Evolutionary conservation across 2,113 vertebrate genomes (phyloP).

Genomic region (Paratilapia polleni): DNA sequence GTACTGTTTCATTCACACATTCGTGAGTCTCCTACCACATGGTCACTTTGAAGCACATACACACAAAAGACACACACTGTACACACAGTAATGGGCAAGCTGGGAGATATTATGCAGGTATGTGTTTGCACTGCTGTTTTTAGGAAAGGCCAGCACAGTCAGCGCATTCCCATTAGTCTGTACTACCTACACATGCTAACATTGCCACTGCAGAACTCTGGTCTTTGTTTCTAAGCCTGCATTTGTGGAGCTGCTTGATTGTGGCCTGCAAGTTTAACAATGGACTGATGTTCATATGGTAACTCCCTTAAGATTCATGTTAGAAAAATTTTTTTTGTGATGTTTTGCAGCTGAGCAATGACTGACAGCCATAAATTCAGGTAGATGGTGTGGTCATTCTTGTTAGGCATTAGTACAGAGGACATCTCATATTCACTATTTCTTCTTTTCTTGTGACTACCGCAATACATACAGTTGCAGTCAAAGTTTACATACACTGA

Average conservation of each 20-base stretch:
- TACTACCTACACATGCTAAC: slow-evolving; percentile 12
- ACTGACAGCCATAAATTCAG: not conserved
- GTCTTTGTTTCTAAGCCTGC: not conserved
- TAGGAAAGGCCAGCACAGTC: slow-evolving; percentile 12
- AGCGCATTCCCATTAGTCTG: slow-evolving; percentile 31
- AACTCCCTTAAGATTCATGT: not conserved
- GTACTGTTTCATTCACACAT: slow-evolving; percentile 16
- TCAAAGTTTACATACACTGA: not conserved
- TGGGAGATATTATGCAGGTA: slow-evolving; percentile 16
- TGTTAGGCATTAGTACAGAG: not conserved
- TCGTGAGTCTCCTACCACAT: slow-evolving; percentile 2
- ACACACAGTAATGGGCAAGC: not conserved
- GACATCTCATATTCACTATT: not conserved
- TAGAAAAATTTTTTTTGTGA: not conserved
- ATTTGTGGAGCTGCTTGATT: not conserved
- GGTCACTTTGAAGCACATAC: not conserved
- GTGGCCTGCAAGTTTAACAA: not conserved
- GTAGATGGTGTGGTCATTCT: not conserved
- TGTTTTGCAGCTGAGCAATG: not conserved
- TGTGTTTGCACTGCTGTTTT: slow-evolving; percentile 28
- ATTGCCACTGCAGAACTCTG: slow-evolving; percentile 12
- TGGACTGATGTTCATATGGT: not conserved
- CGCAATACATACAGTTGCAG: not conserved
- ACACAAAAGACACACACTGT: not conserved
- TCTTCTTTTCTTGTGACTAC: not conserved